phyloP scores from a whole-genome alignment of 2,888 invertebrate genomes.

The Zaprionus lineosus region DNA sequence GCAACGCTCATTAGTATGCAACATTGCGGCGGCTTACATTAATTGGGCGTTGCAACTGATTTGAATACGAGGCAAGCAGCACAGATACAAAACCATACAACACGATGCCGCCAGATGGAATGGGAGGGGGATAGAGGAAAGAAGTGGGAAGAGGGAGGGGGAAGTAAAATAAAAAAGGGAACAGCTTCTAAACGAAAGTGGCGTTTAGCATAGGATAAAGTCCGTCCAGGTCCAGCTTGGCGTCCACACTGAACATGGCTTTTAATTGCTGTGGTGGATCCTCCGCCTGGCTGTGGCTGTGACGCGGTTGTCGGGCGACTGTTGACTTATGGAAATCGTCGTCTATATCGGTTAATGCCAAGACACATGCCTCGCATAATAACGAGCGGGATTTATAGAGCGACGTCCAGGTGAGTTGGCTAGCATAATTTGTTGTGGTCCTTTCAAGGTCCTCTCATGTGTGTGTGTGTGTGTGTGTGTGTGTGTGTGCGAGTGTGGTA shows the following conservation, averaged over 20 bases:
- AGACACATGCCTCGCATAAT: slow-evolving; percentile 63
- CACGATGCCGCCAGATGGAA: no score
- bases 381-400: slow-evolving; percentile 40
- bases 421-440: slow-evolving; percentile 47
- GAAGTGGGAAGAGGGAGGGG: no score
- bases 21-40: slow-evolving; percentile 75
- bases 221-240: slow-evolving; percentile 10
- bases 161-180: slow-evolving; percentile 31
- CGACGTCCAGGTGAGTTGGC: slow-evolving; percentile 9
- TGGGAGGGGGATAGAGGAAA: no score
- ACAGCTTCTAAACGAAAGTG: slow-evolving; percentile 49
- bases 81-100: no score
- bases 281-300: slow-evolving; percentile 22
- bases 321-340: slow-evolving; percentile 73
- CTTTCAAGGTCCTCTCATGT: slow-evolving; percentile 56
- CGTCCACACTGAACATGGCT: slow-evolving; percentile 34
- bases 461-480: no score
- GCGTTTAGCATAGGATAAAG: slow-evolving; percentile 30
- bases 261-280: slow-evolving; percentile 62
- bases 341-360: slow-evolving; percentile 72
- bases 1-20: slow-evolving; percentile 74
- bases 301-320: slow-evolving; percentile 27
- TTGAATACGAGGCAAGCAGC: slow-evolving; percentile 67
- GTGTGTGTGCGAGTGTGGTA: no score
- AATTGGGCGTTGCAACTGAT: slow-evolving; percentile 80